Conservation (phyloP, 1,140 invertebrate genomes). For the Gryon sp. region DNA sequence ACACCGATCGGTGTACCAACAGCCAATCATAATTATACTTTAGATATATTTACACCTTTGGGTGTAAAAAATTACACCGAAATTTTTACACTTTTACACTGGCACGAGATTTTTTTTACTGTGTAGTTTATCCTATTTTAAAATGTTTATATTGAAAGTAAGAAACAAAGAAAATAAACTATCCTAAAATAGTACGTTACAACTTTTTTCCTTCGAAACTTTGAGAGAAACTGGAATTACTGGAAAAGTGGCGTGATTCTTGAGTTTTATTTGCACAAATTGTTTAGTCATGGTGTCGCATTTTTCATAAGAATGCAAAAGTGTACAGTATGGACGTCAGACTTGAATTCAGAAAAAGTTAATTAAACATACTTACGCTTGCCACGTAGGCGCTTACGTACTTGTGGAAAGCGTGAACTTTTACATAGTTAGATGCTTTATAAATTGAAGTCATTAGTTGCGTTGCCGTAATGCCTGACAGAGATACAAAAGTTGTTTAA, state of each 20-base stretch:
- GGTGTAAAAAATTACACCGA: too few relatives aligned
- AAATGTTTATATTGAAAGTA: too few relatives aligned
- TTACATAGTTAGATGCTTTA: slow-evolving; percentile 69
- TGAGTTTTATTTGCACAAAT: slow-evolving; percentile 23
- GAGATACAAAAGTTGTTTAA: slow-evolving; percentile 42
- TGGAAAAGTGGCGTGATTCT: slow-evolving; percentile 11
- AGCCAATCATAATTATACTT: too few relatives aligned
- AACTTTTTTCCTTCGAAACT: too few relatives aligned
- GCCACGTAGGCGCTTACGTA: slow-evolving; percentile 52
- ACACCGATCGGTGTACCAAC: too few relatives aligned
- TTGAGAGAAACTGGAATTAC: too few relatives aligned
- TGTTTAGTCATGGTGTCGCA: neutral
- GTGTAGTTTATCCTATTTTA: too few relatives aligned
- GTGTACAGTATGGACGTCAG: slow-evolving; percentile 18
- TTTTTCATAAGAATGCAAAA: slow-evolving; percentile 26
- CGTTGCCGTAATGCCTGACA: slow-evolving; percentile 26
- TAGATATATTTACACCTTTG: too few relatives aligned
- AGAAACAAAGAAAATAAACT: too few relatives aligned
- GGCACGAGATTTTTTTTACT: too few relatives aligned
- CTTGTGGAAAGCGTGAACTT: slow-evolving; percentile 74
- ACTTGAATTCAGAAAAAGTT: slow-evolving; percentile 42
- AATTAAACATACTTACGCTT: slow-evolving; percentile 57
- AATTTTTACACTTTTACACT: too few relatives aligned
- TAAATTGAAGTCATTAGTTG: slow-evolving; percentile 69
- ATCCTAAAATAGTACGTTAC: too few relatives aligned